Percentiles rank a stretch among this genome's conserved stretches.
Conservation (phyloP, 2,113 vertebrate species). For the Dasyurus viverrinus region DNA sequence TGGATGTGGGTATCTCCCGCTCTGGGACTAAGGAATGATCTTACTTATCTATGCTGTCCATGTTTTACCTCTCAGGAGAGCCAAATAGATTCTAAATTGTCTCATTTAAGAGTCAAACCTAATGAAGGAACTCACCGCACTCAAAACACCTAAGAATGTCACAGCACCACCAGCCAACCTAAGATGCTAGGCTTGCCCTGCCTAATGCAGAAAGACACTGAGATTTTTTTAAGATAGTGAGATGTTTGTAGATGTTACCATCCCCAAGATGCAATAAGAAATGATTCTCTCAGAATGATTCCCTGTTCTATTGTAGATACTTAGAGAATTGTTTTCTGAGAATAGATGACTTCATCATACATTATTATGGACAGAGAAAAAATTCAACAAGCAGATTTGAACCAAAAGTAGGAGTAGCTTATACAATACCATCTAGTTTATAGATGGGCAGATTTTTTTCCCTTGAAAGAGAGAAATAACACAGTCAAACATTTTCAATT, state of each 20-base stretch:
- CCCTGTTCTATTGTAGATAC: not conserved
- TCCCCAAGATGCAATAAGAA: not conserved
- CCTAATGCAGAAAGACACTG: not conserved
- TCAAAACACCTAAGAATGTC: not conserved
- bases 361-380: not conserved
- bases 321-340: not conserved
- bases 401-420: not conserved
- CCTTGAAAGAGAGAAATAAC: not conserved
- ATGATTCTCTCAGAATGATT: not conserved
- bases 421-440: not conserved
- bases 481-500: not conserved
- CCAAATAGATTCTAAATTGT: not conserved
- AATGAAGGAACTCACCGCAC: not conserved
- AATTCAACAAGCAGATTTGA: not conserved
- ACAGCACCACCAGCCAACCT: not conserved
- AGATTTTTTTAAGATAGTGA: not conserved
- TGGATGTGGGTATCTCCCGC: not conserved
- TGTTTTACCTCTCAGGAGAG: not conserved
- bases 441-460: not conserved
- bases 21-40: not conserved
- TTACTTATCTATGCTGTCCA: not conserved
- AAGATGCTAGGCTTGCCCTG: not conserved
- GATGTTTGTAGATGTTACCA: not conserved
- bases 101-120: not conserved
- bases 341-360: not conserved